Base-by-base conservation (phyloP, 2,888 invertebrate genomes). In the Drosophila incognita region DNA sequence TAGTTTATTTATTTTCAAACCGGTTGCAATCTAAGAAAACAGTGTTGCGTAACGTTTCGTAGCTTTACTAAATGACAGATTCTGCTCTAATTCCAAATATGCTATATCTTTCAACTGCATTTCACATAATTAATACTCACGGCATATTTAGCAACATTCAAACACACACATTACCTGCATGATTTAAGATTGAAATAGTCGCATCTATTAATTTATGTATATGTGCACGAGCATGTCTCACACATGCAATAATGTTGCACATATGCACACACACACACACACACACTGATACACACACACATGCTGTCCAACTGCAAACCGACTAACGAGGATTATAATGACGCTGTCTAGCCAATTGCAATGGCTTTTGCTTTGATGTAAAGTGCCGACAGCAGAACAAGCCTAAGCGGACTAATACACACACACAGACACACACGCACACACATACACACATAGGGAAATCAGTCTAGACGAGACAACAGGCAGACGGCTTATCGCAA, bases 261-360 rank as follows among this genome's bases (percentile, higher is more conserved):
- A 61, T 63, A 62, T 52, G 51, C 53, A 51, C 35, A 49, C 29
- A 35, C 27, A 33, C 52, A 31, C n/a, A 58, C 24, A 31, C n/a
- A 58, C 24, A 29, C 36, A 10, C 38, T 48, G 15, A 57, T 52
- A 63, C 52, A 70, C 36, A 36, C 6, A 52, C 66, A 59, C 53
- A 59, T 61, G 53, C 63, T 74, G 79, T 62, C 83, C 70, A 83
- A 76, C 72, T 82, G 79, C 67, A 81, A 83, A 77, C 71, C 73
- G 75, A 73, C 87, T 79, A 82, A 81, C 82, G 74, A 79, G 84
- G 85, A 85, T 85, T 85, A 89, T 85, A 87, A 84, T 79, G 87
- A 85, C 90, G 85, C 85, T 89, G 85, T 85, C 85, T 86, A 87
- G 85, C 85, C 90, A 89, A 86, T 89, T 87, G 89, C 89, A 85